Base-by-base conservation (phyloP, 64 coral and sea anemone species). In the Montipora sp. region DNA sequence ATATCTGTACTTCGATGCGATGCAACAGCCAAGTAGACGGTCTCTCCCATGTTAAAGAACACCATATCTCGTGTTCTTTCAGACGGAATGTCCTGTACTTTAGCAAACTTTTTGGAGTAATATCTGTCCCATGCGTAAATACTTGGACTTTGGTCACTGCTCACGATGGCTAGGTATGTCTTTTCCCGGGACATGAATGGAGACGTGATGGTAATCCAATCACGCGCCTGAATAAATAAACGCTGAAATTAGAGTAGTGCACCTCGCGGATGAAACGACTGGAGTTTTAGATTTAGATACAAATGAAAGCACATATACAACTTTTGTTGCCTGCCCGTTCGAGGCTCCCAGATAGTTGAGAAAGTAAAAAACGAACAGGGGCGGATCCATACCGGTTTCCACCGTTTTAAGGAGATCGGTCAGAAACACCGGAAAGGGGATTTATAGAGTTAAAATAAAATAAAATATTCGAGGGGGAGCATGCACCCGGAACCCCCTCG, bases 31-130 rank as follows among this genome's bases (percentile, higher is more conserved):
- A 97, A 74, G 69, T 97, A 97, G 5, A 97, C 95, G 2, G 47
- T 92, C 68, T 87, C 95, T 13, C 83, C 95, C 95, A 97, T 97
- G 95, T 88, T 97, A 60, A 97, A 97, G 61, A 97, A 97, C 45
- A 88, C 92, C 95, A 97, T 97, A 80, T 97, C 95, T 60, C 95
- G 89, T 47, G 95, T 97, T 80, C 92, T 79, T 47, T 21, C 77
- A 5, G 92, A 91, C 5, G 89, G 79, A 22, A 97, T 91, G 12
- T 94, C 88, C 83, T 97, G 95, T 14, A 97, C 73, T 58, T 97
- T 94, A 43, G 87, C 89, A 13, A 97, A 97, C 61, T 89, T 91
- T 49, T 80, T 97, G 45, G 89, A 91, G 47, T 94, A 84, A 83
- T 92, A 92, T 73, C 91, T 50, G 77, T 97, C 95, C 95, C 95